Evolutionary conservation across 2,888 invertebrate species (phyloP).

Genomic region (Horisme vitalbata): DNA sequence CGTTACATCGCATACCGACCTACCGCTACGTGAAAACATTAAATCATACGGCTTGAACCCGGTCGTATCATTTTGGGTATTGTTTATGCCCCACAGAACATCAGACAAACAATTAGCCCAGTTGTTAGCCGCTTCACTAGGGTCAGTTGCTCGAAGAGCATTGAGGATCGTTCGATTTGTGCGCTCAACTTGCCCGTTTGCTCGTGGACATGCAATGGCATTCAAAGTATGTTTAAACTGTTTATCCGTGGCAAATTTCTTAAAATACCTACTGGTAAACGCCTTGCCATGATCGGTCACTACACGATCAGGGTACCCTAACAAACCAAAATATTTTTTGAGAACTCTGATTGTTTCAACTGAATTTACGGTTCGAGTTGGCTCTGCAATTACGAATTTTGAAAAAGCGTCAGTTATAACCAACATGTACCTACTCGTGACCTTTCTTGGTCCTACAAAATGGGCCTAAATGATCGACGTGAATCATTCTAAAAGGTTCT

Average conservation of each 20-base stretch:
- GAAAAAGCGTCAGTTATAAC: constrained; percentile 27
- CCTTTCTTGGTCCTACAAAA: constrained; percentile 29
- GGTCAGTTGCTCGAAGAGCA: constrained; percentile 25
- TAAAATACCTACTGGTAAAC: constrained; percentile 26
- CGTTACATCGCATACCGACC: background rate
- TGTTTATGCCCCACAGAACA: too few species aligned
- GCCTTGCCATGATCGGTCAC: background rate
- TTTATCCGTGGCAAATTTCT: constrained; percentile 26
- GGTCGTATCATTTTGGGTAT: too few species aligned
- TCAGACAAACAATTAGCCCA: constrained; percentile 30
- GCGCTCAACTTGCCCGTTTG: constrained; percentile 39
- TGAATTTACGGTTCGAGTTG: constrained; percentile 29
- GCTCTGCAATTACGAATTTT: constrained; percentile 26
- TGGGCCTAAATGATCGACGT: constrained; percentile 36
- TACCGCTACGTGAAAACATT: background rate
- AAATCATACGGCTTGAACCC: too few species aligned
- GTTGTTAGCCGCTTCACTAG: constrained; percentile 31
- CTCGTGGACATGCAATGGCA: constrained; percentile 33
- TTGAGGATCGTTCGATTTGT: constrained; percentile 27
- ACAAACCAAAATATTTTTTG: background rate
- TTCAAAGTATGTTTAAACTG: constrained; percentile 33
- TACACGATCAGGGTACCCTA: background rate
- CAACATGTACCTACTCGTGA: constrained; percentile 29
- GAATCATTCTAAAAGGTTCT: constrained; percentile 30
- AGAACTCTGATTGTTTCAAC: background rate